Evolutionary conservation across 30 jellyfish, hydroid and myxozoan genomes (phyloP).

Genomic region (Cassiopea andromeda): DNA sequence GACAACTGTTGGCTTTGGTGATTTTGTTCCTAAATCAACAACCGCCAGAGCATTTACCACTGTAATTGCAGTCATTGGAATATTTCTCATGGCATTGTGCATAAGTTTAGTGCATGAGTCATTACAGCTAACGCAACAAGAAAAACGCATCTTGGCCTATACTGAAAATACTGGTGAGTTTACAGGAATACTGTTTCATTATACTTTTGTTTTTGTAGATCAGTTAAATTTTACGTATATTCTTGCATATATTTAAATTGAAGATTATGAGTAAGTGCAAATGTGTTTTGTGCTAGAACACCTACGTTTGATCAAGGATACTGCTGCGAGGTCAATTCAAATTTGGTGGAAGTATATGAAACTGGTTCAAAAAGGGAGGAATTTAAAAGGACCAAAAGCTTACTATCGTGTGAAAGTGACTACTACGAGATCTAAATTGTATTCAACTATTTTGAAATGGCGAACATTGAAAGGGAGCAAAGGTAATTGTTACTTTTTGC

Average conservation of each 20-base stretch:
- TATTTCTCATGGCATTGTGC: conserved; percentile 90
- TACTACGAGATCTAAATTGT: conserved; percentile 28
- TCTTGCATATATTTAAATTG: no score
- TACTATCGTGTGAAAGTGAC: conserved; percentile 30
- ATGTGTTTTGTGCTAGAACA: conserved; percentile 32
- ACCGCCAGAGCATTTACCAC: conserved; percentile 78
- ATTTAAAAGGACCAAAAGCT: conserved; percentile 27
- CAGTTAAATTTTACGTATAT: no score
- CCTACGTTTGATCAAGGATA: conserved; percentile 43
- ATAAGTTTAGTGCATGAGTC: conserved; percentile 89
- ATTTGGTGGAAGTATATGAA: conserved; percentile 69
- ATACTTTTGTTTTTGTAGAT: no score
- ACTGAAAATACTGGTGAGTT: conserved; percentile 79
- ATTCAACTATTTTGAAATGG: conserved; percentile 32
- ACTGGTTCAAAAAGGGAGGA: conserved; percentile 29
- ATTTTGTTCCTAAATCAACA: conserved; percentile 73
- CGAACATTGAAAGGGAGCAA: conserved; percentile 38
- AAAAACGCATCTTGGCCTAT: conserved; percentile 83
- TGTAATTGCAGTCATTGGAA: conserved; percentile 82
- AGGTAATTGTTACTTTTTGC: conserved; percentile 2
- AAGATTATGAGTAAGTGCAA: no score
- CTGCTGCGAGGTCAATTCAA: conserved; percentile 80
- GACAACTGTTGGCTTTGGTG: conserved; percentile 98
- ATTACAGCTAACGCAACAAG: conserved; percentile 78
- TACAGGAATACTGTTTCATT: no score